These are phyloP conservation scores for Eumacrocentrus americanus DNA, from an alignment of 2,888 invertebrate species.

Conservation along the genomic window DNA sequence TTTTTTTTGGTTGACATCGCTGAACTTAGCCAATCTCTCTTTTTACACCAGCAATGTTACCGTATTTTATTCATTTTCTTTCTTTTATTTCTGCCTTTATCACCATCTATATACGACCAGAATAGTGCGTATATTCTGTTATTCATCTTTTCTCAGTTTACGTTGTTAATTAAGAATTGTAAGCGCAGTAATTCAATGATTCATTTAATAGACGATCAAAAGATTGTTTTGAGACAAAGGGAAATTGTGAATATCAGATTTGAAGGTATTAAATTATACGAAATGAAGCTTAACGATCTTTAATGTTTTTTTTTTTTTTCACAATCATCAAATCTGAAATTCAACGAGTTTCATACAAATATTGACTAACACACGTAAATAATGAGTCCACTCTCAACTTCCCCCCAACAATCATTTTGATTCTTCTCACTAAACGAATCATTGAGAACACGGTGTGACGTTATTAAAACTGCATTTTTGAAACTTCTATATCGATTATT, in stretches of 20 bases:
- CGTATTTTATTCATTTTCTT: constrained; percentile 25
- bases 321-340: no score
- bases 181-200: neutral
- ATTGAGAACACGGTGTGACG: neutral
- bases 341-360: no score
- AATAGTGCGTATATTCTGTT: neutral
- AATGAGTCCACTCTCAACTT: neutral
- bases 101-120: neutral
- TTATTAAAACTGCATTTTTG: constrained; percentile 15
- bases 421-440: neutral
- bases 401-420: no score
- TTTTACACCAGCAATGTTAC: constrained; percentile 46
- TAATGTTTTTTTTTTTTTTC: constrained; percentile 20
- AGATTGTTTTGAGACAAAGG: neutral
- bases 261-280: neutral
- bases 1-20: constrained; percentile 41
- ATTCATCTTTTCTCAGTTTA: constrained; percentile 21
- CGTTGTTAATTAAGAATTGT: constrained; percentile 29
- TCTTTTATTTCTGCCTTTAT: constrained; percentile 22
- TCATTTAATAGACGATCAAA: neutral
- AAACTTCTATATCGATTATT: neutral
- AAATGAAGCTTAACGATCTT: neutral
- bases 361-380: constrained; percentile 6
- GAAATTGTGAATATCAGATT: neutral
- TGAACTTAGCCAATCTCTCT: constrained; percentile 50